These are phyloP conservation scores for Tinea semifulvella DNA, from an alignment of 2,888 invertebrate species.

Conservation along the genomic window DNA sequence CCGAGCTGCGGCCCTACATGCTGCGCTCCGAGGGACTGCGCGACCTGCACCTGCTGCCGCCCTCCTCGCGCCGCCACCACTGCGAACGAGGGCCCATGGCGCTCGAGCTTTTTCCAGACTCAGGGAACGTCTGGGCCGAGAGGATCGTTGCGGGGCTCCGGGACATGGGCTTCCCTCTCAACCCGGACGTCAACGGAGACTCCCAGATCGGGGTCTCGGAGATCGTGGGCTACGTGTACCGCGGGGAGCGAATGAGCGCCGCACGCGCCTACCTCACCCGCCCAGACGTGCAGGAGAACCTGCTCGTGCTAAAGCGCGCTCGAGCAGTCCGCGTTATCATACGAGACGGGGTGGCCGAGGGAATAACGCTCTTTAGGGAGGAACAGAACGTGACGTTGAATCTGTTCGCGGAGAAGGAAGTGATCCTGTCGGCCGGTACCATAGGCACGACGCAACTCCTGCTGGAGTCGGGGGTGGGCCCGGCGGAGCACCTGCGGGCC, in stretches of 20 bases:
- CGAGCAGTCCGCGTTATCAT: constrained; percentile 35
- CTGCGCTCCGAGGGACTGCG: constrained; percentile 37
- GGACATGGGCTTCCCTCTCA: constrained; percentile 30
- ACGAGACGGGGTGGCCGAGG: constrained; percentile 26
- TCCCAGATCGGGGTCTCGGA: constrained; percentile 38
- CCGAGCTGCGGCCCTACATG: constrained; percentile 37
- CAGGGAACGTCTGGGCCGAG: constrained; percentile 35
- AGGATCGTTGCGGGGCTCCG: constrained; percentile 28
- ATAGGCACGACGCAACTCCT: constrained; percentile 86
- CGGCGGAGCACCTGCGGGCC: constrained; percentile 66
- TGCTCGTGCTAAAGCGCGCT: constrained; percentile 32
- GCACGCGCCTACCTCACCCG: constrained; percentile 34
- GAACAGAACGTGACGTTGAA: constrained; percentile 16
- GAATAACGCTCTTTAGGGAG: constrained; percentile 26
- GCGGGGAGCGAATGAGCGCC: constrained; percentile 36
- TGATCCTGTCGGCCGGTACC: constrained; percentile 81
- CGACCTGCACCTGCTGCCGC: constrained; percentile 25
- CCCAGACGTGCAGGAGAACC: constrained; percentile 24
- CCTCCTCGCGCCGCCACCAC: constrained; percentile 34
- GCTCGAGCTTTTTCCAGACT: constrained; percentile 30
- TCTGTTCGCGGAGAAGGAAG: constrained; percentile 51
- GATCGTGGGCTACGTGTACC: constrained; percentile 31
- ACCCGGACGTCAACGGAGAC: constrained; percentile 35
- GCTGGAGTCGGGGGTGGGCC: constrained; percentile 83
- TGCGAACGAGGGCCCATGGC: constrained; percentile 35